These are phyloP conservation scores for Phasianus colchicus DNA, from an alignment of 2,113 vertebrate species.

Conservation along the genomic window DNA sequence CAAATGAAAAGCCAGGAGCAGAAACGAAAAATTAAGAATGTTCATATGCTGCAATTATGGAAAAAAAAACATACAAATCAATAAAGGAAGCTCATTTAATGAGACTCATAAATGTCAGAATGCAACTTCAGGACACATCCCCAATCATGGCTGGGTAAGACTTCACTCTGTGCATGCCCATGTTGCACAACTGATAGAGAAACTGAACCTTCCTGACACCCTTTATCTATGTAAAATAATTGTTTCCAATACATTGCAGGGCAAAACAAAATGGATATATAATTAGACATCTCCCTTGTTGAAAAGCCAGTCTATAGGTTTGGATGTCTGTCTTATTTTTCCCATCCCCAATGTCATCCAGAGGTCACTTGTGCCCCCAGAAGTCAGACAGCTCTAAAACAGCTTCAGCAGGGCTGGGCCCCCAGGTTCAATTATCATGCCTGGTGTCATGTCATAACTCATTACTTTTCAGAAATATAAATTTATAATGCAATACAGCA, in stretches of 20 bases:
- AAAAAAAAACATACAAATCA: neutral
- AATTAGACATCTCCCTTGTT: constrained; percentile 13
- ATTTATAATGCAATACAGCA: constrained; percentile 23
- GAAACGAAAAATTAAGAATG: constrained; percentile 37
- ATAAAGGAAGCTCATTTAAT: neutral
- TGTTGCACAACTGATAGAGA: neutral
- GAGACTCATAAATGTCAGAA: neutral
- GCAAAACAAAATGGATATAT: neutral
- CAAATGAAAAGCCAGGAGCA: constrained; percentile 30
- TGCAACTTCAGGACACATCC: neutral
- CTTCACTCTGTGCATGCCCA: neutral
- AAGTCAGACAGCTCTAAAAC: neutral
- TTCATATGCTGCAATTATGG: constrained; percentile 4
- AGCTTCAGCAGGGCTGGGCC: neutral
- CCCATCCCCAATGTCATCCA: neutral
- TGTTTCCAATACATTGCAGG: neutral
- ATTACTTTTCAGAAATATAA: constrained; percentile 39
- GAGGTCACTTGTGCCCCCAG: neutral
- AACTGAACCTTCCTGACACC: neutral
- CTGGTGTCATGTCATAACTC: constrained; percentile 41
- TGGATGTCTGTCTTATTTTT: neutral
- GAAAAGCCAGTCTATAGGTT: neutral
- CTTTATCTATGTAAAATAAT: constrained; percentile 29
- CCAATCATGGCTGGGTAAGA: neutral
- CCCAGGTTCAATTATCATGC: constrained; percentile 40